phyloP scores from a whole-genome alignment of 2,797 vertebrate species.

The Cuniculus paca region DNA sequence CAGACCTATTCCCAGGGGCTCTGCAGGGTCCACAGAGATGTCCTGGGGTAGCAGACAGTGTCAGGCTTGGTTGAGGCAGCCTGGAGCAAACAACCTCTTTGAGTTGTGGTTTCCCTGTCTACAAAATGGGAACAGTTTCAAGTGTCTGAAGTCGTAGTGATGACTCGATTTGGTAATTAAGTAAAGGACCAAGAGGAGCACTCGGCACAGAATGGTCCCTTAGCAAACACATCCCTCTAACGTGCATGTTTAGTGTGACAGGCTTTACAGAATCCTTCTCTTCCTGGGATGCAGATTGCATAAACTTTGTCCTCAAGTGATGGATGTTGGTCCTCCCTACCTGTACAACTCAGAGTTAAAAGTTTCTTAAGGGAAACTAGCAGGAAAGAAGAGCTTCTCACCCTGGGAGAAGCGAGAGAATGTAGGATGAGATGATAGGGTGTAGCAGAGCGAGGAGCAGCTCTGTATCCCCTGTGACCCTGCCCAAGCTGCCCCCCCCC shows the following conservation, averaged over 20 bases:
- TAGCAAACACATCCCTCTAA: not conserved
- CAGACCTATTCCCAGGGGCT: not conserved
- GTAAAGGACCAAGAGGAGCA: not conserved
- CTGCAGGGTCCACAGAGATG: not conserved
- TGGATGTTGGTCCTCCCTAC: not conserved
- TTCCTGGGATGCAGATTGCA: not conserved
- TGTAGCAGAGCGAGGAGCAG: not conserved
- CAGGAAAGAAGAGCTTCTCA: not conserved
- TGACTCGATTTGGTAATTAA: not conserved
- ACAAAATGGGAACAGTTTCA: not conserved
- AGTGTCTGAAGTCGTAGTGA: not conserved
- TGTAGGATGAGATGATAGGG: not conserved
- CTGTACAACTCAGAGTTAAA: not conserved
- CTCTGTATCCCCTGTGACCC: not conserved
- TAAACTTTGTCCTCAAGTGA: not conserved
- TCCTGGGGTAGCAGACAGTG: not conserved
- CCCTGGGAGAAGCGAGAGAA: not conserved
- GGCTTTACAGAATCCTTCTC: not conserved
- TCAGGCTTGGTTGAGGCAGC: not conserved
- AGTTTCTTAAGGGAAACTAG: not conserved
- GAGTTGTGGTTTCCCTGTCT: not conserved
- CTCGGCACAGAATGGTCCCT: not conserved
- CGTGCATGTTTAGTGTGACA: not conserved
- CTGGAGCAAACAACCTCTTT: not conserved
- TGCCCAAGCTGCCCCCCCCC: not conserved